These are phyloP conservation scores for Caerostris extrusa DNA, from an alignment of 1,140 invertebrate species.

Conservation along the genomic window DNA sequence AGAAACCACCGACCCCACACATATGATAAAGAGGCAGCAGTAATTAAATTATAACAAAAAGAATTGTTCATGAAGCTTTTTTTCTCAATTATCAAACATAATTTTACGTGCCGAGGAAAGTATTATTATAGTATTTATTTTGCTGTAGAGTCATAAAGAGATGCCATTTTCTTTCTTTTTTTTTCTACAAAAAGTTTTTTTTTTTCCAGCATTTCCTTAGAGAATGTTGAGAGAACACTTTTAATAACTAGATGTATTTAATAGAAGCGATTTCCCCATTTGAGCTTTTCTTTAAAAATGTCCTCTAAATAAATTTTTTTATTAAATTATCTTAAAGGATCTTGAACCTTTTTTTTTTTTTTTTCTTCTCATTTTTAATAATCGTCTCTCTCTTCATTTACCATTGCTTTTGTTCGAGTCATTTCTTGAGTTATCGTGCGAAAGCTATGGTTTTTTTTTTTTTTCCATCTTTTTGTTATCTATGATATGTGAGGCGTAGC, in stretches of 20 bases:
- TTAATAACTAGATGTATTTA: slow-evolving; percentile 25
- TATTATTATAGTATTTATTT: slow-evolving; percentile 63
- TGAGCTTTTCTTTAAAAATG: slow-evolving; percentile 2
- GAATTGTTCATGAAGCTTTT: slow-evolving; percentile 16
- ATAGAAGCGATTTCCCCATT: slow-evolving; percentile 19
- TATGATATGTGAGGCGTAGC: neutral
- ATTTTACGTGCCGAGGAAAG: slow-evolving; percentile 26
- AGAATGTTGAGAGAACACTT: neutral
- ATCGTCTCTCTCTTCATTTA: slow-evolving; percentile 14
- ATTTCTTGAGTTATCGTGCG: neutral
- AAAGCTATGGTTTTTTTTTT: neutral
- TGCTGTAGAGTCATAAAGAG: slow-evolving; percentile 19
- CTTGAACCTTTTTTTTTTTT: neutral
- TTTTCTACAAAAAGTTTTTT: no score
- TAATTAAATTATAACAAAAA: slow-evolving; percentile 65
- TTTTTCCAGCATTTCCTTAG: neutral
- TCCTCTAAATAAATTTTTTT: slow-evolving; percentile 25
- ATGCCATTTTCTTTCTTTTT: neutral
- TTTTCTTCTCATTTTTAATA: neutral
- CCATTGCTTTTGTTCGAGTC: slow-evolving; percentile 10
- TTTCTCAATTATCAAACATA: slow-evolving; percentile 65
- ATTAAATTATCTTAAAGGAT: slow-evolving; percentile 31
- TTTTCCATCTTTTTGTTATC: no score
- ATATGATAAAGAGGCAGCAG: slow-evolving; percentile 37
- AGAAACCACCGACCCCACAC: slow-evolving; percentile 2